These are phyloP conservation scores for Nothocercus julius DNA, from an alignment of 2,113 vertebrate genomes.

Conservation along the genomic window DNA sequence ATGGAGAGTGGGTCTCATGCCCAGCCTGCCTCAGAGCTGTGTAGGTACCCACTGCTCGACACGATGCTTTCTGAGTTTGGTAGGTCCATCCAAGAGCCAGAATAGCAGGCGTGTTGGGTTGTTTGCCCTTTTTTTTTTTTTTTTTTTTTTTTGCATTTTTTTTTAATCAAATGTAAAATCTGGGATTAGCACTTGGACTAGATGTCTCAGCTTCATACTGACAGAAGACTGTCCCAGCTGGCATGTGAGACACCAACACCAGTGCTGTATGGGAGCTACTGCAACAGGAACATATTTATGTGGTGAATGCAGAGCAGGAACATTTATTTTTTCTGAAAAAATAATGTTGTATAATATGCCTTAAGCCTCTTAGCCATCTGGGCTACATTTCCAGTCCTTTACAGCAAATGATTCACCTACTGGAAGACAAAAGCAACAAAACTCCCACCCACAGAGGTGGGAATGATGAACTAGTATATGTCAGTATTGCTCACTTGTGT, in stretches of 20 bases:
- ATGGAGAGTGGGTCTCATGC: accelerated
- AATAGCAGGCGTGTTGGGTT: not conserved
- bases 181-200: not conserved
- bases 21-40: accelerated
- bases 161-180: not conserved
- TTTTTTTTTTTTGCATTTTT: not conserved
- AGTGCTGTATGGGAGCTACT: not conserved
- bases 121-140: accelerated
- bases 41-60: not conserved
- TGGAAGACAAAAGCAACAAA: not conserved
- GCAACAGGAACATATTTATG: not conserved
- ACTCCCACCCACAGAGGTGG: not conserved
- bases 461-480: not conserved
- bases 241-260: not conserved
- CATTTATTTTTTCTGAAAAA: not conserved
- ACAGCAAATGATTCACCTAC: not conserved
- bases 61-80: not conserved
- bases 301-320: not conserved
- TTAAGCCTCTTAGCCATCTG: not conserved
- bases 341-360: not conserved
- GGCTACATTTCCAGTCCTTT: not conserved
- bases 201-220: not conserved
- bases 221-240: not conserved
- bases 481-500: not conserved
- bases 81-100: not conserved